phyloP scores from a whole-genome alignment of 2,888 invertebrate species.

The Phortica magna region DNA sequence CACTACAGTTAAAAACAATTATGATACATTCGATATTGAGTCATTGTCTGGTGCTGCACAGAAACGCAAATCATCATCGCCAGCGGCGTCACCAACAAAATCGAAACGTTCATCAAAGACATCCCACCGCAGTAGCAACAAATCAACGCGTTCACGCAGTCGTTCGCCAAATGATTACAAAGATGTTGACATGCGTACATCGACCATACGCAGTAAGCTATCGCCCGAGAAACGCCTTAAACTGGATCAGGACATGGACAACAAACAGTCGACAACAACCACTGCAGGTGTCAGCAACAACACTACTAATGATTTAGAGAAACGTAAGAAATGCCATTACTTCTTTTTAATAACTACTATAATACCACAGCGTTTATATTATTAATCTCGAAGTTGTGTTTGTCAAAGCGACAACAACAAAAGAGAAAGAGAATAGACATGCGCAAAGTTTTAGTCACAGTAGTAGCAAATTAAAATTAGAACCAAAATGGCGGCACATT shows the following conservation, averaged over 20 bases:
- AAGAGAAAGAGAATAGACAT: background rate
- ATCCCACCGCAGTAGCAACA: conserved; percentile 47
- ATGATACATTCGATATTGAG: conserved; percentile 60
- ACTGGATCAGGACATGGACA: conserved; percentile 5
- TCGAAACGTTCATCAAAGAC: conserved; percentile 57
- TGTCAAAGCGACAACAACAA: background rate
- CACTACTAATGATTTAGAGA: conserved; percentile 72
- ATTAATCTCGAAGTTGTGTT: conserved; percentile 30
- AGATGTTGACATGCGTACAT: conserved; percentile 68
- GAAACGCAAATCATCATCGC: conserved; percentile 71
- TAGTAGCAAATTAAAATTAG: conserved; percentile 54
- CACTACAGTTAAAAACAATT: conserved; percentile 56
- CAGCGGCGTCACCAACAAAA: conserved; percentile 67
- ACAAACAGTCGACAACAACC: background rate
- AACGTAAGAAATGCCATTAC: conserved; percentile 74
- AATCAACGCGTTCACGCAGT: conserved; percentile 67
- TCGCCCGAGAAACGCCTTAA: conserved; percentile 57
- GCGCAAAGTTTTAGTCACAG: background rate
- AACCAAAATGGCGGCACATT: conserved; percentile 63
- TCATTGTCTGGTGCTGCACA: conserved; percentile 50
- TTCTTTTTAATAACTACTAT: conserved; percentile 34
- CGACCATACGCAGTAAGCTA: conserved; percentile 40
- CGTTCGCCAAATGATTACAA: conserved; percentile 66
- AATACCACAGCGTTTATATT: conserved; percentile 16
- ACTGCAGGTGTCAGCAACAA: conserved; percentile 36